phyloP scores from a whole-genome alignment of 2,888 invertebrate genomes.

The Galeruca laticollis region DNA sequence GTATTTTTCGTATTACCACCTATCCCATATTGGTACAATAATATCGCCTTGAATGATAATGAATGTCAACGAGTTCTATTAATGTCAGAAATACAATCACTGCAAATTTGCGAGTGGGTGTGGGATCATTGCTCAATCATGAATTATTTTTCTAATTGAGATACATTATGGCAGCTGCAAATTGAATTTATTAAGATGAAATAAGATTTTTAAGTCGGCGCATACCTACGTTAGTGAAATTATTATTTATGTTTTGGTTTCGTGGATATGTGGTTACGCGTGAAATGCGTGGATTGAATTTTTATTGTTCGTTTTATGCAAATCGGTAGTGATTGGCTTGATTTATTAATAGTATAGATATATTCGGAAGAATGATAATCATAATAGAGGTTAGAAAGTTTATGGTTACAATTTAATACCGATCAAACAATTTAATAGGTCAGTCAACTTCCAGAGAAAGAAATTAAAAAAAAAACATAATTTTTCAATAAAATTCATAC shows the following conservation, averaged over 20 bases:
- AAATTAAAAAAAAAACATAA: too few species aligned
- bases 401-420: too few species aligned
- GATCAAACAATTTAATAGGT: too few species aligned
- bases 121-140: constrained; percentile 19
- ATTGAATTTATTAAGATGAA: not conserved
- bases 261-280: not conserved
- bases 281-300: not conserved
- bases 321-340: not conserved
- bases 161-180: constrained; percentile 1
- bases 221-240: not conserved
- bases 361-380: too few species aligned
- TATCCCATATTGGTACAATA: constrained; percentile 18
- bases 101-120: constrained; percentile 26
- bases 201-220: not conserved
- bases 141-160: constrained; percentile 7
- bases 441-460: too few species aligned
- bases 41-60: constrained; percentile 31
- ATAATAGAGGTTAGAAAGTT: too few species aligned
- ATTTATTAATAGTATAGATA: not conserved
- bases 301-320: not conserved
- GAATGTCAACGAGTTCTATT: constrained; percentile 37
- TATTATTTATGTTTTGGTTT: not conserved
- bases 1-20: constrained; percentile 11
- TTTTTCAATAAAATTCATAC: too few species aligned
- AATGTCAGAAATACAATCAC: constrained; percentile 24